phyloP scores from a whole-genome alignment of 2,113 vertebrate species.

The Enhydra lutris region DNA sequence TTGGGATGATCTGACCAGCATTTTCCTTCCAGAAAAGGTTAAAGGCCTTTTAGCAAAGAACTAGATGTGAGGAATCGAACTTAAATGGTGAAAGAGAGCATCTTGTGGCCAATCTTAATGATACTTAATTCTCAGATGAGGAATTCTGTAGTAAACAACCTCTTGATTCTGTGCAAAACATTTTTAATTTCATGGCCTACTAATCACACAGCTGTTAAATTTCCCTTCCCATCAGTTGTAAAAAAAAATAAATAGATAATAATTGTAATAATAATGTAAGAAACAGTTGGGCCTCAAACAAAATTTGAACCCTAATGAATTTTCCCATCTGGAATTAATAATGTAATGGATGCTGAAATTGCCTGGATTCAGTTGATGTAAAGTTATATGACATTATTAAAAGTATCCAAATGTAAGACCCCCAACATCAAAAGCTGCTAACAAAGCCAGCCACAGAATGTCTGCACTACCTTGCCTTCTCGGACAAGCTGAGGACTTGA shows the following conservation, averaged over 20 bases:
- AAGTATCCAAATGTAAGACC: slow-evolving; percentile 40
- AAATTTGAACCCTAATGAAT: slow-evolving; percentile 77
- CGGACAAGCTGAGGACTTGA: background rate
- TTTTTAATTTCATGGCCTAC: slow-evolving; percentile 86
- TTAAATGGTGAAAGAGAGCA: slow-evolving; percentile 14
- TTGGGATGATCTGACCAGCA: background rate
- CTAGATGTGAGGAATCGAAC: slow-evolving; percentile 1
- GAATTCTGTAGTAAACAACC: slow-evolving; percentile 80
- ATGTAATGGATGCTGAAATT: background rate
- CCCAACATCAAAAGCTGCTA: background rate
- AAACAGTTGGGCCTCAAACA: slow-evolving; percentile 75
- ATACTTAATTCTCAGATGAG: slow-evolving; percentile 77
- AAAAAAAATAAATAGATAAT: slow-evolving; percentile 75
- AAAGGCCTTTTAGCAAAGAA: slow-evolving; percentile 43
- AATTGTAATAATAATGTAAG: slow-evolving; percentile 70
- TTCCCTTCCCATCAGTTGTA: slow-evolving; percentile 76
- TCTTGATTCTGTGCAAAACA: slow-evolving; percentile 78
- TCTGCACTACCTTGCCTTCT: background rate
- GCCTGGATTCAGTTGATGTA: background rate
- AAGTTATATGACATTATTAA: background rate
- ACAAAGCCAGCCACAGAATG: background rate
- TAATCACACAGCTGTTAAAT: slow-evolving; percentile 85
- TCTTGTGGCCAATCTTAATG: slow-evolving; percentile 53
- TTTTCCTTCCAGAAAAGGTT: background rate
- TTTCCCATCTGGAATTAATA: slow-evolving; percentile 63